Base-by-base conservation (phyloP, 2,888 invertebrate genomes). In the Epinotia nisella region DNA sequence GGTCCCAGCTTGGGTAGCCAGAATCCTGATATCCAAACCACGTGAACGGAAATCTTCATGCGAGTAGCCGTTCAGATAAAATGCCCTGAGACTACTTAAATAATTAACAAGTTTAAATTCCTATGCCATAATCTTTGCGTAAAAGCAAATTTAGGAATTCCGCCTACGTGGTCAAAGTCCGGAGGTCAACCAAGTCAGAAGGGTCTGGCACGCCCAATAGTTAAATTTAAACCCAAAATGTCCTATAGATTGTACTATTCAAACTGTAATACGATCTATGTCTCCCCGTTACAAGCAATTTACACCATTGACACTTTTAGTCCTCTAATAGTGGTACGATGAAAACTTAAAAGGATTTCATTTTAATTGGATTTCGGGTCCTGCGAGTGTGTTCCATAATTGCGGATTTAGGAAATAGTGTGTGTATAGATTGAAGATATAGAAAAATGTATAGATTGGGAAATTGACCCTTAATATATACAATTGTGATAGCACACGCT, bases 311-410 rank as follows among this genome's bases (percentile, higher is more conserved):
- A 21, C 68, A 73, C 68, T 73, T 73, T 58, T 51, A 62, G 73
- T 51, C 41, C 58, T 49, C 58, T 73, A 69, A 73, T 72, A 56
- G 71, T 66, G 45, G 53, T 11, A 68, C 62, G 62, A n/a, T 68
- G 51, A 62, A 17, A 21, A 72, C 72, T 62, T 72, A 67, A 62
- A 62, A 69, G 58, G 68, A 68, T 73, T 68, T 73, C n/a, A 24
- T 58, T 69, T 73, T 69, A 73, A 73, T 69, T 73, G 41, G 73
- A 72, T 49, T 72, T 56, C 56, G 55, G 66, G 71, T 66, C 45
- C 17, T n/a, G 65, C 39, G 17, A 55, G 35, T 39, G 15, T 15
- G 45, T 15, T 29, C 21, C 51, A 17, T 51, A 64, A 64, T 51
- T 64, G 17, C 7, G 19, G 19, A 65, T 15, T 17, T 19, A 53